Conservation (phyloP, 1,140 invertebrate genomes). For the Cardiocondyla obscurior region DNA sequence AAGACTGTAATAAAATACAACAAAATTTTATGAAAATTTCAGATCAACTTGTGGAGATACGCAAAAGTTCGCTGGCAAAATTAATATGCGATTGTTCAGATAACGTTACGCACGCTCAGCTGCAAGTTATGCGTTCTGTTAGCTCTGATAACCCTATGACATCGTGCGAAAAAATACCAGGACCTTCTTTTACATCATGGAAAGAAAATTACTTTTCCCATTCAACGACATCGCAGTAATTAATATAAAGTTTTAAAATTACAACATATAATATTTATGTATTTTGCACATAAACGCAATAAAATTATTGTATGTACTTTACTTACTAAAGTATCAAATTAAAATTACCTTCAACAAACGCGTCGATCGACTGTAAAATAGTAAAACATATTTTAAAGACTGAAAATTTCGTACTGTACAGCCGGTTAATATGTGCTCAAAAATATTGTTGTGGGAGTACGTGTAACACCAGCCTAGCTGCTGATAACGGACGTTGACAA, state of each 20-base stretch:
- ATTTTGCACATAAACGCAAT: no score
- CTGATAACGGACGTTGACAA: no score
- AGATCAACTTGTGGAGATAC: slow-evolving; percentile 94
- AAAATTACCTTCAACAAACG: no score
- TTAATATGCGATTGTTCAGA: slow-evolving; percentile 96
- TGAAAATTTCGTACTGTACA: no score
- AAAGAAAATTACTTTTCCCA: slow-evolving; percentile 75
- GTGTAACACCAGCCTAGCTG: no score
- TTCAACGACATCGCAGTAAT: background rate
- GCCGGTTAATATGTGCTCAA: no score
- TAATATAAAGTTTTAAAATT: slow-evolving; percentile 4
- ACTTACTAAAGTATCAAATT: no score
- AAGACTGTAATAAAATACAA: background rate
- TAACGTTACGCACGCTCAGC: slow-evolving; percentile 89
- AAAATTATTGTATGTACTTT: background rate
- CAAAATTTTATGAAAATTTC: slow-evolving; percentile 72
- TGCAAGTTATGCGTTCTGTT: slow-evolving; percentile 89
- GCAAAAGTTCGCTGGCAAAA: slow-evolving; percentile 91
- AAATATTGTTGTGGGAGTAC: no score
- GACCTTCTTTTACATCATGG: slow-evolving; percentile 87
- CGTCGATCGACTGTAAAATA: no score
- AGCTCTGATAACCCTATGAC: slow-evolving; percentile 86
- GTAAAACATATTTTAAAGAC: no score
- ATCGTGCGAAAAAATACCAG: slow-evolving; percentile 86
- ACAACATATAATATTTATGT: no score